Base-by-base conservation (phyloP, 2,888 invertebrate genomes). In the Ptilodon capucinus region DNA sequence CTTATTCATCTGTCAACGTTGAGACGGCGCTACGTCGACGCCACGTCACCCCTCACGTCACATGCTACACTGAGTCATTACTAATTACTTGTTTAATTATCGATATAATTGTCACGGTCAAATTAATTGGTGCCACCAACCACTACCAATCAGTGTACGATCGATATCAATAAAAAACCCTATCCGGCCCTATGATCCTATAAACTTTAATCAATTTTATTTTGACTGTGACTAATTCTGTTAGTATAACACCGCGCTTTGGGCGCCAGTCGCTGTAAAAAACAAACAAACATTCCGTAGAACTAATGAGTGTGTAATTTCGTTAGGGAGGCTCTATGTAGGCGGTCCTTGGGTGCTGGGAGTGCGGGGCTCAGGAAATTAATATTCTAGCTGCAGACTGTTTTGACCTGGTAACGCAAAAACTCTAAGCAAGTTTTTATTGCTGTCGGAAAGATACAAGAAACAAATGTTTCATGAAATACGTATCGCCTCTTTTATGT, bases 261-360 rank as follows among this genome's bases (percentile, higher is more conserved):
- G 65, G 83, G 80, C 84, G 85, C 85, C 87, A 75, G 74, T 63
- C 73, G 73, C 65, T 62, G 71, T 79, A 81, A 86, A 84, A 87
- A 86, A 86, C 76, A 83, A 88, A 88, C 77, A 84, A 84, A 84
- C 74, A 74, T 79, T 76, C 73, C 69, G 76, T 86, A 81, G 86
- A 87, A 88, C 87, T 87, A 86, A 89, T 87, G 82, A 82, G 87
- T 86, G 87, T 86, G 79, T 86, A 87, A 89, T 87, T 82, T 79
- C 51, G 83, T 86, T 84, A 86, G 82, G 74, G 73, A 82, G 76
- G 78, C 76, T 82, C 82, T 75, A 74, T 78, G 85, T 79, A 84
- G 86, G 85, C 86, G 86, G 84, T 81, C 81, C 74, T 46, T 40
- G 48, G 48, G 54, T 51, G 50, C 46, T 38, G 48, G 51, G 54